These are phyloP conservation scores for Diorhabda elongata DNA, from an alignment of 1,140 invertebrate species.

Conservation along the genomic window DNA sequence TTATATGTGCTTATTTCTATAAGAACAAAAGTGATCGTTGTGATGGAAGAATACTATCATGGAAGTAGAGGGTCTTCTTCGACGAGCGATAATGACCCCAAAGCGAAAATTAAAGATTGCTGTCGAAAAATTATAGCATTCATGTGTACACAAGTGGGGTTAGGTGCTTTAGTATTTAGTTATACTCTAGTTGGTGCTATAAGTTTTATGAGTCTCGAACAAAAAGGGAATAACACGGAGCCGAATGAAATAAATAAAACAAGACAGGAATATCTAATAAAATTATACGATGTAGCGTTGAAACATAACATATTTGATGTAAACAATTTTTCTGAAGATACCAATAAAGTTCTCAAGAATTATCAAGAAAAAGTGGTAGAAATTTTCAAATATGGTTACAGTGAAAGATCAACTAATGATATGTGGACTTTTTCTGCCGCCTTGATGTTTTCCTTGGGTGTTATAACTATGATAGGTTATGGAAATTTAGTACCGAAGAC, in stretches of 20 bases:
- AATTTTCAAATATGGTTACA: conserved; percentile 52
- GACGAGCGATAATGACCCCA: conserved; percentile 16
- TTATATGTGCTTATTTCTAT: no score
- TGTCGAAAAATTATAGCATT: conserved; percentile 81
- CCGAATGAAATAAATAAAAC: background rate
- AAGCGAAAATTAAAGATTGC: conserved; percentile 74
- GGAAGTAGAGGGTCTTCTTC: conserved; percentile 7
- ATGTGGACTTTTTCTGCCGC: conserved; percentile 82
- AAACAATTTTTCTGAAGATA: conserved; percentile 16
- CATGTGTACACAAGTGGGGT: conserved; percentile 92
- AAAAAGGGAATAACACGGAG: conserved; percentile 15
- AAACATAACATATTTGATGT: conserved; percentile 26
- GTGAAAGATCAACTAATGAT: conserved; percentile 64
- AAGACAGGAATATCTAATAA: conserved; percentile 26
- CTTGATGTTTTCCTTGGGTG: conserved; percentile 80
- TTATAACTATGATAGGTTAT: conserved; percentile 93
- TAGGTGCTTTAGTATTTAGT: conserved; percentile 88
- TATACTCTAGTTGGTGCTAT: conserved; percentile 94
- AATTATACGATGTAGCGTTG: conserved; percentile 39
- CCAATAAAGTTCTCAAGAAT: conserved; percentile 18
- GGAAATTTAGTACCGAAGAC: conserved; percentile 92
- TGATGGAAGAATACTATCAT: conserved; percentile 6
- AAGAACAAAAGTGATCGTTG: no score
- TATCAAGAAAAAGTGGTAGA: conserved; percentile 26
- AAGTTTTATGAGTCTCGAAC: conserved; percentile 84